These are phyloP conservation scores for Desmophyllum pertusum DNA, from an alignment of 92 coral and sea anemone species.

Conservation along the genomic window DNA sequence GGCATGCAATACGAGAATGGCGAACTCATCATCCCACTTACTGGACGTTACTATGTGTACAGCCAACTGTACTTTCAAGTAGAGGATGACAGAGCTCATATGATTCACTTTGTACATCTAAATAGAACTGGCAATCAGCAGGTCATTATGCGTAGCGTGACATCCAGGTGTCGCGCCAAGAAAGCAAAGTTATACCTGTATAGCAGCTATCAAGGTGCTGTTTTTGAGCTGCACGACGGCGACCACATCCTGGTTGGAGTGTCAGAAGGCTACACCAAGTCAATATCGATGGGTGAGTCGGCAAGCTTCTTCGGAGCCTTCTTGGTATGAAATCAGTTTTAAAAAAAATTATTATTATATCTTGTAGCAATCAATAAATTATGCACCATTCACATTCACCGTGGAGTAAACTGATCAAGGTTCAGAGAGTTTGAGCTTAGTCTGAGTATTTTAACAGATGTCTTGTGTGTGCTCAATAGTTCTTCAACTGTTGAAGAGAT, in stretches of 20 bases:
- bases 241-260: slow-evolving; percentile 77
- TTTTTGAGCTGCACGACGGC: slow-evolving; percentile 63
- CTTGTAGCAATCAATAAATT: slow-evolving; percentile 5
- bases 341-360: neutral
- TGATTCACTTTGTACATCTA: slow-evolving; percentile 80
- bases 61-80: slow-evolving; percentile 87
- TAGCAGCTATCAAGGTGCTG: slow-evolving; percentile 92
- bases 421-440: neutral
- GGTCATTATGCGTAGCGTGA: slow-evolving; percentile 80
- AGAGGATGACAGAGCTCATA: slow-evolving; percentile 49
- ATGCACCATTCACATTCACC: slow-evolving; percentile 16
- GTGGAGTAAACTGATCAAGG: neutral
- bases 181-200: slow-evolving; percentile 60
- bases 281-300: slow-evolving; percentile 68
- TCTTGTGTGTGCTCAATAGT: neutral
- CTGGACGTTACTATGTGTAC: slow-evolving; percentile 83
- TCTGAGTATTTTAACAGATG: neutral
- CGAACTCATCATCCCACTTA: slow-evolving; percentile 64
- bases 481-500: neutral
- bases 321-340: slow-evolving; percentile 57
- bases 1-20: slow-evolving; percentile 83
- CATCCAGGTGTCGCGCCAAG: slow-evolving; percentile 72
- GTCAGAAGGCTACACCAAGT: slow-evolving; percentile 51
- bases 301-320: slow-evolving; percentile 93
- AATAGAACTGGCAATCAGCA: slow-evolving; percentile 59